A percentile compares a stretch with the other conserved stretches of the same genome.
These are phyloP conservation scores for Griposia aprilina DNA, from an alignment of 2,888 invertebrate genomes.

Conservation along the genomic window DNA sequence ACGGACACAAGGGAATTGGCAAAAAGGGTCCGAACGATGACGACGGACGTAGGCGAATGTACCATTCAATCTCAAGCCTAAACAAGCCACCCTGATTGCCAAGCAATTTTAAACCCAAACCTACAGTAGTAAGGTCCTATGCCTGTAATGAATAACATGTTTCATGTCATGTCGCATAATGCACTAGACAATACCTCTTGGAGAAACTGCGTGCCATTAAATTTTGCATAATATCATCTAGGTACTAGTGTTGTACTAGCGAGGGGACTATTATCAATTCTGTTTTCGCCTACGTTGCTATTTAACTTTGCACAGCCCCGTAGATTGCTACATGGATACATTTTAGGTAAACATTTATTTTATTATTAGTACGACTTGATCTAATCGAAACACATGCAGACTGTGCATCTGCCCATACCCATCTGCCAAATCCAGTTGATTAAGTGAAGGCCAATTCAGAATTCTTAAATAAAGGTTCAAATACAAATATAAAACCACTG, in stretches of 20 bases:
- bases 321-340: neutral
- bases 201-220: conserved; percentile 75
- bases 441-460: neutral
- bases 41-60: conserved; percentile 44
- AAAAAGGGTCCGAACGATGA: conserved; percentile 37
- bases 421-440: neutral
- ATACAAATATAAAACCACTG: neutral
- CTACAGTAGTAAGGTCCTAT: neutral
- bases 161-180: conserved; percentile 52
- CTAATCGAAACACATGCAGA: neutral
- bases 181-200: conserved; percentile 74
- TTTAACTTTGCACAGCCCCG: neutral
- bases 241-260: conserved; percentile 40
- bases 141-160: conserved; percentile 13
- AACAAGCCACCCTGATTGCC: conserved; percentile 10
- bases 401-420: neutral
- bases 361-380: neutral
- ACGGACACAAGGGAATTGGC: conserved; percentile 25
- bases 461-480: neutral
- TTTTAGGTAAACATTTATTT: neutral
- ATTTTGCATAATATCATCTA: conserved; percentile 68
- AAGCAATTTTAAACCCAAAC: conserved; percentile 34
- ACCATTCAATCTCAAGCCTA: conserved; percentile 47
- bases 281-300: neutral
- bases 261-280: conserved; percentile 35